Evolutionary conservation across 2,113 vertebrate species (phyloP).

Genomic region (Pangasianodon hypophthalmus): DNA sequence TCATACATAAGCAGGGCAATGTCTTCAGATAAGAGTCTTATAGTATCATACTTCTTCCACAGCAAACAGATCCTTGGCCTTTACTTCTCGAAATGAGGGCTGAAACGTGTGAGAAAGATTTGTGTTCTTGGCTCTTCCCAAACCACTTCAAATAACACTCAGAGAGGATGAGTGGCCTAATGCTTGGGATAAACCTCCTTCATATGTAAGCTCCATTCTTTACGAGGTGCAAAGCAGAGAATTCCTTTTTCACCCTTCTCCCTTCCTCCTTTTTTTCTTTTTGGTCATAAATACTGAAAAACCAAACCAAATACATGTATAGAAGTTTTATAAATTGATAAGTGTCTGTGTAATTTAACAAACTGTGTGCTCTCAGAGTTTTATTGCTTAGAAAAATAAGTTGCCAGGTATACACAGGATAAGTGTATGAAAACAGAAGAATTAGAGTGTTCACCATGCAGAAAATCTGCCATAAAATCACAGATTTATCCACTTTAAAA

Average conservation of each 20-base stretch:
- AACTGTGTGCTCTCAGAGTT: constrained; percentile 39
- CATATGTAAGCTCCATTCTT: constrained; percentile 61
- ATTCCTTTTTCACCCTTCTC: constrained; percentile 57
- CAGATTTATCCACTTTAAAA: constrained; percentile 29
- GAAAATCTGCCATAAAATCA: constrained; percentile 7
- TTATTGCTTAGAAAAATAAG: constrained; percentile 6
- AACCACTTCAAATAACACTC: constrained; percentile 48
- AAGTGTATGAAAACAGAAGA: constrained; percentile 46
- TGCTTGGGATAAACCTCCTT: constrained; percentile 56
- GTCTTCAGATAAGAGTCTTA: neutral
- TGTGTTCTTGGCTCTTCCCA: constrained; percentile 2
- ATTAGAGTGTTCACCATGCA: neutral
- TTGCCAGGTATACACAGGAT: constrained; percentile 54
- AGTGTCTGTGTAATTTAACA: constrained; percentile 66
- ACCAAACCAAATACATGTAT: constrained; percentile 46
- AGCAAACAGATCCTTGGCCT: constrained; percentile 40
- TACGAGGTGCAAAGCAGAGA: constrained; percentile 71
- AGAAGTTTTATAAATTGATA: constrained; percentile 67
- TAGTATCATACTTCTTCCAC: neutral
- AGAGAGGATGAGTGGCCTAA: constrained; percentile 38
- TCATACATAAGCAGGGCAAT: constrained; percentile 11
- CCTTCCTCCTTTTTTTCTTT: constrained; percentile 47
- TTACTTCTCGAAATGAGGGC: constrained; percentile 6
- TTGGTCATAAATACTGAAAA: constrained; percentile 19
- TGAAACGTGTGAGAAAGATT: constrained; percentile 36